Evolutionary conservation across 2,888 invertebrate species (phyloP).

Genomic region (Vannuccia rotundouncinata): DNA sequence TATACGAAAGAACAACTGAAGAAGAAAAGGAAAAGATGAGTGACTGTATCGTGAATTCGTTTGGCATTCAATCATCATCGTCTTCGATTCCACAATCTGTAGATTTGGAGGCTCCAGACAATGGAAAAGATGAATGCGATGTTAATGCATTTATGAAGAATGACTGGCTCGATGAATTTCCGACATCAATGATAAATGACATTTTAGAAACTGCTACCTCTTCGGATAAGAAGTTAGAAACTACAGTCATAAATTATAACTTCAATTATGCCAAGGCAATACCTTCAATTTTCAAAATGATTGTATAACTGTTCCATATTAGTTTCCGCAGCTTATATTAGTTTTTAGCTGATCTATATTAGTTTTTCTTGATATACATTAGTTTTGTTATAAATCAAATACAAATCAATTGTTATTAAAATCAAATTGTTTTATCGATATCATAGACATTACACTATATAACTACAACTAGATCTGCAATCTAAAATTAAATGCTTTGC

Average conservation of each 20-base stretch:
- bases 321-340: conserved; percentile 6
- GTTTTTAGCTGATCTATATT: conserved; percentile 16
- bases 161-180: conserved; percentile 15
- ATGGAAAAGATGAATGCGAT: conserved; percentile 8
- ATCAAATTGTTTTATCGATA: no score
- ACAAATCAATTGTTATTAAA: conserved; percentile 20
- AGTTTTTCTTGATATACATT: conserved; percentile 6
- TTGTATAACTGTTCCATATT: background rate
- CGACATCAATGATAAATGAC: conserved; percentile 12
- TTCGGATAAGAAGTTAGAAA: conserved; percentile 7
- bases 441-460: no score
- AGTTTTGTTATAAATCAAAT: background rate
- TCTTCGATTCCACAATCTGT: conserved; percentile 23
- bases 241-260: conserved; percentile 22
- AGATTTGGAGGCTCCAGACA: conserved; percentile 6
- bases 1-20: conserved; percentile 17
- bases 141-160: conserved; percentile 17
- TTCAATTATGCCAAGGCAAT: no score
- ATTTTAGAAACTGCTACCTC: conserved; percentile 22
- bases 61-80: conserved; percentile 20
- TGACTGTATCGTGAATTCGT: conserved; percentile 17
- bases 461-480: no score
- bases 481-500: no score
- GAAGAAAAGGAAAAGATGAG: background rate
- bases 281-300: background rate